Base-by-base conservation (phyloP, 2,888 invertebrate genomes). In the Drosophila longiperda region DNA sequence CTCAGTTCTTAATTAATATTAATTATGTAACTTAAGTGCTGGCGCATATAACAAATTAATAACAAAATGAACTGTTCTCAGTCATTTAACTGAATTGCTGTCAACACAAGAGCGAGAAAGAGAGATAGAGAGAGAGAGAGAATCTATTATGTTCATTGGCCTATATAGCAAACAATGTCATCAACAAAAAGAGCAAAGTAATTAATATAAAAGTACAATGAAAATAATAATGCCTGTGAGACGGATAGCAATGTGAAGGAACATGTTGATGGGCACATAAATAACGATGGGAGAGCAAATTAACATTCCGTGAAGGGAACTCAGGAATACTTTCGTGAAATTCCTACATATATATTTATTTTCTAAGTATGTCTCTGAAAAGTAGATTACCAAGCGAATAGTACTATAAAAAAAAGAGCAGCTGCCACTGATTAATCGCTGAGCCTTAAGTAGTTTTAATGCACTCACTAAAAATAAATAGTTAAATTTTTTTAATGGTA, bases 1-100 rank as follows among this genome's bases (percentile, higher is more conserved):
- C 20, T 52, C 45, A 55, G 32, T 53, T 61, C 49, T 62, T 74
- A 71, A 80, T 82, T 74, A 71, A 78, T 66, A 78, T 67, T 78
- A 80, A 80, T 80, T 71, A 78, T 71, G 63, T 58, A 78, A 57
- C 69, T 61, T 68, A 61, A 66, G 61, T 71, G 71, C 62, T 76
- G 52, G 54, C 58, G 54, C 59, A 80, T 66, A 71, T 80, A 64
- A 32, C 42, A 55, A 80, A 69, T 80, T 80, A 80, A 71, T 81
- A 77, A 78, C 71, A 60, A 53, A 65, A 72, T 71, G 53, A 63
- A 59, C 45, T 48, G 70, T 54, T 42, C 17, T 55, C 64, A 58
- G 49, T 61, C 65, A 33, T 33, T 71, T 50, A 66, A 61, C 49
- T 23, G 55, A 82, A 65, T 57, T 68, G 54, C 49, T 62, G 77